phyloP scores from a whole-genome alignment of 1,140 invertebrate species.

The Carposina sasakii region DNA sequence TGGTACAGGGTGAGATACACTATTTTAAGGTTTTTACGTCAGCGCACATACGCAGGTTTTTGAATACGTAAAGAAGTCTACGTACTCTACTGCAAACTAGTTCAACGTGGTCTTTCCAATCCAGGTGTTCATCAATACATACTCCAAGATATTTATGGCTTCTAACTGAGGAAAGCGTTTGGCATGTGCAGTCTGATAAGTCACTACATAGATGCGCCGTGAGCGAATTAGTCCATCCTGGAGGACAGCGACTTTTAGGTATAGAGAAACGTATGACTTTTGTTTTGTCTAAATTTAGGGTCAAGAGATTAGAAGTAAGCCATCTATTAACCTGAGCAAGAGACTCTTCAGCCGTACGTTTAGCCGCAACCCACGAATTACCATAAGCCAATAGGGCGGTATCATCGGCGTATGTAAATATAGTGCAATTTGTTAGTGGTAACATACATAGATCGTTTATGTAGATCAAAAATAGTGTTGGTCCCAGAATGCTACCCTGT shows the following conservation, averaged over 20 bases:
- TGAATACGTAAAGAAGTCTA: background rate
- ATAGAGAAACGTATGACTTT: background rate
- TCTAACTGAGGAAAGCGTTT: too few species aligned
- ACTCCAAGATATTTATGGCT: background rate
- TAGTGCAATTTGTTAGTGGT: background rate
- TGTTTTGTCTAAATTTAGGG: background rate
- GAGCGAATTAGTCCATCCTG: too few species aligned
- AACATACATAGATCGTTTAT: background rate
- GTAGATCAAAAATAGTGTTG: background rate
- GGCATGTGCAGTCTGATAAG: too few species aligned
- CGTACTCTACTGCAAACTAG: background rate
- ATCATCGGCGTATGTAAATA: background rate
- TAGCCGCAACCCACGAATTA: background rate
- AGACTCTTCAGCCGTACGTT: background rate
- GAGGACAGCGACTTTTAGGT: too few species aligned
- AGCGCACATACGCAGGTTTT: background rate
- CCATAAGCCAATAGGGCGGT: background rate
- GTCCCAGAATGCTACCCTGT: background rate
- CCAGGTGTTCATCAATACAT: background rate
- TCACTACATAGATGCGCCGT: too few species aligned
- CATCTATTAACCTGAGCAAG: background rate
- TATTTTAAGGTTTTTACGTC: background rate
- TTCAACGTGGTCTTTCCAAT: background rate
- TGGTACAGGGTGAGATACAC: background rate
- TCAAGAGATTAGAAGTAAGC: background rate